Conservation (phyloP, 35 echinoderm and acorn worm genomes). For the Stichopus chloronotus region DNA sequence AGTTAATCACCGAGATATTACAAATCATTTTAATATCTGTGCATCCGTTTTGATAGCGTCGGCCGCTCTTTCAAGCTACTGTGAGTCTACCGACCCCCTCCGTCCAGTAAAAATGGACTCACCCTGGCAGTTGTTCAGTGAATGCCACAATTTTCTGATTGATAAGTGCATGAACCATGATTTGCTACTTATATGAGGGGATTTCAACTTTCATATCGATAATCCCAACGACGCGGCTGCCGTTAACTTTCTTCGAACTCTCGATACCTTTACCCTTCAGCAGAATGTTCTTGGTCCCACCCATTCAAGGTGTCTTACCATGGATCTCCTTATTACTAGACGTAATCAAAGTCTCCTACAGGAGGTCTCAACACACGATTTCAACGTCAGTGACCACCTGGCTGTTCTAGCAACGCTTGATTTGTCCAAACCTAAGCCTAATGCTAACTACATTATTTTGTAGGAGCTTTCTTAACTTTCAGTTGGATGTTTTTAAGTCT, state of each 20-base stretch:
- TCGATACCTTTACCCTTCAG: constrained; percentile 42
- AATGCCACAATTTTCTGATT: background rate
- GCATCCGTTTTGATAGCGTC: background rate
- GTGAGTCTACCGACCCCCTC: constrained; percentile 1
- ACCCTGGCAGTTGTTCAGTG: constrained; percentile 8
- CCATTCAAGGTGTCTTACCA: constrained; percentile 30
- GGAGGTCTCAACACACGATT: constrained; percentile 31
- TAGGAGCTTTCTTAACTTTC: constrained; percentile 36
- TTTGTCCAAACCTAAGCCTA: constrained; percentile 17
- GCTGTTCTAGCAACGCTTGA: constrained; percentile 12
- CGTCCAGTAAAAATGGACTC: constrained; percentile 11
- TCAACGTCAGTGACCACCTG: constrained; percentile 27
- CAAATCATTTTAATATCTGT: background rate
- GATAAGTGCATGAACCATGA: constrained; percentile 15
- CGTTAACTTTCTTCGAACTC: background rate
- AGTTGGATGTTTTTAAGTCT: background rate
- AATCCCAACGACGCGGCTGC: constrained; percentile 26
- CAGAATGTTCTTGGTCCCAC: constrained; percentile 26
- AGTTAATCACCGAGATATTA: background rate
- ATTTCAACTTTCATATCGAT: constrained; percentile 36
- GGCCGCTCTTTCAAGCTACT: background rate
- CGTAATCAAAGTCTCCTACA: constrained; percentile 28
- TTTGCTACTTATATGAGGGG: constrained; percentile 12
- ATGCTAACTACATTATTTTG: constrained; percentile 15
- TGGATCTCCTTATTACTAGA: constrained; percentile 49